Conservation (phyloP, 2,797 vertebrate species). For the Cirrhinus molitorella region DNA sequence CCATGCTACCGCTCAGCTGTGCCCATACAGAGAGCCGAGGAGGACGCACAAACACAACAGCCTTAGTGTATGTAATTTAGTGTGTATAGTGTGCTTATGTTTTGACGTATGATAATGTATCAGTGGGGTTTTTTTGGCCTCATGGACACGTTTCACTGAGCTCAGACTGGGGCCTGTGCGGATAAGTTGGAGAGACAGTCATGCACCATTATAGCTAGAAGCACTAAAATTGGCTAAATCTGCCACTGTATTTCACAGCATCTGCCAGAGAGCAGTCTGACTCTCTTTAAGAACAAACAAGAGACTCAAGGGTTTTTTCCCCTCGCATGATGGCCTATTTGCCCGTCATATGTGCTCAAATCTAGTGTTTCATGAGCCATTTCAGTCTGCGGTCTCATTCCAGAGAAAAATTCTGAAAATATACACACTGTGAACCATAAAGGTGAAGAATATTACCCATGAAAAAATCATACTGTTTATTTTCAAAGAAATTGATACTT, state of each 20-base stretch:
- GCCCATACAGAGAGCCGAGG: slow-evolving; percentile 60
- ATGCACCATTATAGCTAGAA: slow-evolving; percentile 63
- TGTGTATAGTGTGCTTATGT: slow-evolving; percentile 43
- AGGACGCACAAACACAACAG: slow-evolving; percentile 36
- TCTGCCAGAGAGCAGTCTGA: slow-evolving; percentile 60
- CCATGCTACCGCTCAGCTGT: slow-evolving; percentile 87
- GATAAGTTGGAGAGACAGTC: slow-evolving; percentile 56
- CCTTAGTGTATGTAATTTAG: slow-evolving; percentile 34
- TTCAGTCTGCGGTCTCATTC: slow-evolving; percentile 17
- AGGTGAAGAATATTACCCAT: not conserved
- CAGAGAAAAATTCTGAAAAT: not conserved
- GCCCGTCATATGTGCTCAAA: slow-evolving; percentile 34
- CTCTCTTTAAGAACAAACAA: slow-evolving; percentile 64
- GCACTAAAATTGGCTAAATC: slow-evolving; percentile 67
- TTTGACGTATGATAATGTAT: slow-evolving; percentile 44
- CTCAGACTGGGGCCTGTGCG: slow-evolving; percentile 39
- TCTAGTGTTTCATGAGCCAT: slow-evolving; percentile 35
- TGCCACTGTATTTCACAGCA: slow-evolving; percentile 69
- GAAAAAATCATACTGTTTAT: not conserved
- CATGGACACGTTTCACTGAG: slow-evolving; percentile 33
- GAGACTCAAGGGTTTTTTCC: slow-evolving; percentile 58
- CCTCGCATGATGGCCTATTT: slow-evolving; percentile 51
- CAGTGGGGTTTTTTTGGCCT: slow-evolving; percentile 38
- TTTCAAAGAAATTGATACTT: not conserved
- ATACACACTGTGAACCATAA: not conserved